Percentiles rank a stretch among this genome's conserved stretches.
Conservation (phyloP, 2,797 vertebrate genomes). For the Bryconaethiops microstoma region DNA sequence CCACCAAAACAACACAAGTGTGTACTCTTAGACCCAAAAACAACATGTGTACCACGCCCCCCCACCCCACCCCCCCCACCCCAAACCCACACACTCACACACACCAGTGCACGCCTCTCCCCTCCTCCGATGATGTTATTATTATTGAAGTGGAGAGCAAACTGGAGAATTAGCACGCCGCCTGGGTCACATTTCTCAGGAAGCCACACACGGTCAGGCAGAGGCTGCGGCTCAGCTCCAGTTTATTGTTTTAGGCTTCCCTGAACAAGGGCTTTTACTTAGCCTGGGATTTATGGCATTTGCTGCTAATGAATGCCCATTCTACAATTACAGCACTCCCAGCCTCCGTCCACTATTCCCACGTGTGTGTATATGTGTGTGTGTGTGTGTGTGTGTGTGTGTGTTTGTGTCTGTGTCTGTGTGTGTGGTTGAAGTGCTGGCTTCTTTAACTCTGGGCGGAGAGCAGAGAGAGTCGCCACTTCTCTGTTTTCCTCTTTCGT, state of each 20-base stretch:
- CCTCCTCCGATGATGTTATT: conserved; percentile 65
- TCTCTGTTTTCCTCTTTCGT: conserved; percentile 74
- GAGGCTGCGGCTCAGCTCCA: conserved; percentile 83
- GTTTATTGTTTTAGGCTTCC: conserved; percentile 99
- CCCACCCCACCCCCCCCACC: neutral
- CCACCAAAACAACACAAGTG: conserved; percentile 68
- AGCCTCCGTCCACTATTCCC: conserved; percentile 85
- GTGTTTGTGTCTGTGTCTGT: neutral
- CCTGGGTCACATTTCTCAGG: conserved; percentile 84
- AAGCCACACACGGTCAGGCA: conserved; percentile 84
- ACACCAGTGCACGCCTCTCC: conserved; percentile 27
- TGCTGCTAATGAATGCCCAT: conserved; percentile 94
- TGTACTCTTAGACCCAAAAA: conserved; percentile 64
- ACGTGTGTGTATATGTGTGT: conserved; percentile 68
- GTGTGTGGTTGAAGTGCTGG: conserved; percentile 73
- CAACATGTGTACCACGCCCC: conserved; percentile 32
- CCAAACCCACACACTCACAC: neutral
- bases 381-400: conserved; percentile 71
- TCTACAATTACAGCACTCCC: conserved; percentile 91
- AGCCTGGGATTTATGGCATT: conserved; percentile 96
- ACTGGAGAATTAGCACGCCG: conserved; percentile 76
- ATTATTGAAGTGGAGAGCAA: conserved; percentile 73
- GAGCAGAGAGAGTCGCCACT: conserved; percentile 87
- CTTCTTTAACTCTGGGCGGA: conserved; percentile 90
- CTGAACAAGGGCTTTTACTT: conserved; percentile 97